phyloP scores from a whole-genome alignment of 2,113 vertebrate species.

The Hemicordylus capensis region DNA sequence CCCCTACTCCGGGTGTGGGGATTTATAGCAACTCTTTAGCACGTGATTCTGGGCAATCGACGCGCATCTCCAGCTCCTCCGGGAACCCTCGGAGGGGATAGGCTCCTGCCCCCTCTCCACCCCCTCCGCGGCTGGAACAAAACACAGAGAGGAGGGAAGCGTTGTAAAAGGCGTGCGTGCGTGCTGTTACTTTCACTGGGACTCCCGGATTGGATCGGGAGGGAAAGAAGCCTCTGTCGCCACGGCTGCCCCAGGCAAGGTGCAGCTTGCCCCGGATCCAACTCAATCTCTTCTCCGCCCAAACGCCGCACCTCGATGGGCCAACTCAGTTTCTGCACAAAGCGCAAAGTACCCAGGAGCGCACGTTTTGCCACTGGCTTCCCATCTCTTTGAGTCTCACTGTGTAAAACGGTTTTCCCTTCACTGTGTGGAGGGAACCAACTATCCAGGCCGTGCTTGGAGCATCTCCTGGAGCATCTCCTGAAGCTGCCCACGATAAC shows the following conservation, averaged over 20 bases:
- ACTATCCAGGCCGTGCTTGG: too few species aligned
- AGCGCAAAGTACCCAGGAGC: too few species aligned
- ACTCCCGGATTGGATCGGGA: too few species aligned
- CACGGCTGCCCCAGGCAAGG: not conserved
- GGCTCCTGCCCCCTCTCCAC: conserved; percentile 39
- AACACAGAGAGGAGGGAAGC: conserved; percentile 37
- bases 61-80: conserved; percentile 78
- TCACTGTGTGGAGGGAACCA: too few species aligned
- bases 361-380: too few species aligned
- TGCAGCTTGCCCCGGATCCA: not conserved
- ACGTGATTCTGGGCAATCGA: conserved; percentile 85
- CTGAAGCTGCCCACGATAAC: too few species aligned
- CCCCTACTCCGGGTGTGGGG: conserved; percentile 78
- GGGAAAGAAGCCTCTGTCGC: not conserved
- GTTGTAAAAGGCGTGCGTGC: conserved; percentile 54
- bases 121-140: conserved; percentile 37
- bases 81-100: conserved; percentile 67
- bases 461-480: too few species aligned
- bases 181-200: conserved; percentile 68
- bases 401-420: too few species aligned
- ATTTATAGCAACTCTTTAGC: conserved; percentile 87
- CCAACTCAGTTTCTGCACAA: not conserved
- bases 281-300: not conserved
- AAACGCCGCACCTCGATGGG: not conserved
- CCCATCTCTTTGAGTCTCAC: too few species aligned